Percentiles rank a stretch among this genome's conserved stretches.
Evolutionary conservation across 2,113 vertebrate species (phyloP).

Genomic region (Aptenodytes patagonicus): DNA sequence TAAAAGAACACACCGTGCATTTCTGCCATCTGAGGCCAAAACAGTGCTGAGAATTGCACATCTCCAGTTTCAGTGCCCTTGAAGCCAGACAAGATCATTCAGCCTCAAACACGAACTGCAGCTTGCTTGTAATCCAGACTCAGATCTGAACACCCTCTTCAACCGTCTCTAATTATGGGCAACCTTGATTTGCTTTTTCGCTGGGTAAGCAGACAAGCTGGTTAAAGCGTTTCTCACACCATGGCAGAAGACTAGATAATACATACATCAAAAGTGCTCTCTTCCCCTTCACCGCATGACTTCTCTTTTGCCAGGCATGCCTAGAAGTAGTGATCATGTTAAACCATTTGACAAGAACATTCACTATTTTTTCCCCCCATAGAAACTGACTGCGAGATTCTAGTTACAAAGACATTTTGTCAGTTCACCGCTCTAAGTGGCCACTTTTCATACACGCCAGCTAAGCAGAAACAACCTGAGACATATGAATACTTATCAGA

Average conservation of each 20-base stretch:
- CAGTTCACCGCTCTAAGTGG: constrained; percentile 45
- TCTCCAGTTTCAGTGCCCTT: constrained; percentile 3
- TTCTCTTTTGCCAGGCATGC: constrained; percentile 26
- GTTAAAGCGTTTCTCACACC: neutral
- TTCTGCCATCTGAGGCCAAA: neutral
- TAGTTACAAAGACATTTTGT: constrained; percentile 47
- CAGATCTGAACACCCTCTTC: neutral
- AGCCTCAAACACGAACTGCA: neutral
- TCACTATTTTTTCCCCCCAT: neutral
- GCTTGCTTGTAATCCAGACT: constrained; percentile 16
- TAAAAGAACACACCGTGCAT: neutral
- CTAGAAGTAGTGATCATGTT: constrained; percentile 24
- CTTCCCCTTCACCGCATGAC: constrained; percentile 22
- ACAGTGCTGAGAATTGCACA: neutral
- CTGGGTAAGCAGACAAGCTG: constrained; percentile 37
- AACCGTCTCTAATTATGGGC: constrained; percentile 52
- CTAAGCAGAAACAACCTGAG: constrained; percentile 45
- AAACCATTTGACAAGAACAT: constrained; percentile 46
- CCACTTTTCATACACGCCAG: constrained; percentile 26
- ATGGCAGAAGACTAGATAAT: constrained; percentile 6
- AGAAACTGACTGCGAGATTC: neutral
- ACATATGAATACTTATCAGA: constrained; percentile 60
- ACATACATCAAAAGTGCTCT: constrained; percentile 17
- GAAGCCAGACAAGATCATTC: constrained; percentile 12
- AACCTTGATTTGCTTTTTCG: constrained; percentile 53